Conservation (phyloP, 2,113 vertebrate species). For the Cyrtonyx montezumae region DNA sequence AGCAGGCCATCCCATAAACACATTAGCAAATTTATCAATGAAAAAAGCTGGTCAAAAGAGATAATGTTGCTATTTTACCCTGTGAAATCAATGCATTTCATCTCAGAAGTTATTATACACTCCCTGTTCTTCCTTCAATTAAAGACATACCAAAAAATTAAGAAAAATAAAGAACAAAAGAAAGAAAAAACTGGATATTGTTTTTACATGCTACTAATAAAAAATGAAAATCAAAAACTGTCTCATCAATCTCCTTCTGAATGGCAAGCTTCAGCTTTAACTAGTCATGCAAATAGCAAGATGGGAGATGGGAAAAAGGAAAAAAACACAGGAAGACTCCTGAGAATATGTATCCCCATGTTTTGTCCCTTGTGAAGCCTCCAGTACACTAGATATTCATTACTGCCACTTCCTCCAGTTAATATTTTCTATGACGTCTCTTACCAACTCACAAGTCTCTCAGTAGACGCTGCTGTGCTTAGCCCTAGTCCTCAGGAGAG, state of each 20-base stretch:
- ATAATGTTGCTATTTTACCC: neutral
- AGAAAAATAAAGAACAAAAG: neutral
- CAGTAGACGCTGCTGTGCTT: slow-evolving; percentile 51
- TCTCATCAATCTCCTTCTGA: neutral
- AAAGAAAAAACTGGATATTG: neutral
- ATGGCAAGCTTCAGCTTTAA: neutral
- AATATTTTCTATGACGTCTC: slow-evolving; percentile 65
- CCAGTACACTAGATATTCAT: neutral
- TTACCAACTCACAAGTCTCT: slow-evolving; percentile 44
- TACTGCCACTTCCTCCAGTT: slow-evolving; percentile 7
- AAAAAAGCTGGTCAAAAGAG: neutral
- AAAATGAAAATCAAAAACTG: neutral
- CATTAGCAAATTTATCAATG: neutral
- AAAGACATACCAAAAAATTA: neutral
- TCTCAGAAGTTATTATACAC: neutral
- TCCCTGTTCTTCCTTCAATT: neutral
- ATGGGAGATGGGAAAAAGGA: too few relatives aligned
- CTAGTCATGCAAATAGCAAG: neutral
- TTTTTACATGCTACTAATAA: neutral
- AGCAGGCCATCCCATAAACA: neutral
- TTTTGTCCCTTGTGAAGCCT: neutral
- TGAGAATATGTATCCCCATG: neutral
- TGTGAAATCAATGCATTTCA: neutral
- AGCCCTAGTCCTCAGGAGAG: slow-evolving; percentile 54
- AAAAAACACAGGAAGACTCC: neutral